Evolutionary conservation across 2,888 invertebrate species (phyloP).

Genomic region (Diogma glabrata): DNA sequence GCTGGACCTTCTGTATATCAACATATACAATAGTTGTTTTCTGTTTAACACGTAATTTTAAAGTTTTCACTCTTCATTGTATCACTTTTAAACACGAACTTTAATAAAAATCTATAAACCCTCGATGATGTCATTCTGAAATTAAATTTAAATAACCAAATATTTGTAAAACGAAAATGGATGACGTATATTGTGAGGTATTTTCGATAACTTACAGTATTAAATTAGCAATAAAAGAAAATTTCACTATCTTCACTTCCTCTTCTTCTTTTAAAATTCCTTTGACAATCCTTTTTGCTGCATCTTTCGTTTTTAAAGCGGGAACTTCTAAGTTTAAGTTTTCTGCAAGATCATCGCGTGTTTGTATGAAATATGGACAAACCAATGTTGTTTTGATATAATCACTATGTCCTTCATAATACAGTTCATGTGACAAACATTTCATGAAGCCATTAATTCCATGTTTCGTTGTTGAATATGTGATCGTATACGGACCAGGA

Average conservation of each 20-base stretch:
- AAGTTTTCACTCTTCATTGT: too few species aligned
- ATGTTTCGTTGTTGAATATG: slow-evolving; percentile 12
- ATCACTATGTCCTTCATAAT: neutral
- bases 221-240: too few species aligned
- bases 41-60: too few species aligned
- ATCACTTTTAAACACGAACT: too few species aligned
- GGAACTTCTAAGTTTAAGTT: slow-evolving; percentile 5
- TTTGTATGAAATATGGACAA: slow-evolving; percentile 13
- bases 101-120: too few species aligned
- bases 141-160: too few species aligned
- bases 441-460: slow-evolving; percentile 11
- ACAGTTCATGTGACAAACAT: slow-evolving; percentile 8
- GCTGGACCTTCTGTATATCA: too few species aligned
- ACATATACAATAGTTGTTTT: too few species aligned
- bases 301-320: neutral
- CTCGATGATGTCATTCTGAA: too few species aligned
- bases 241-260: neutral
- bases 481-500: neutral
- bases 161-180: too few species aligned
- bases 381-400: slow-evolving; percentile 14
- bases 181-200: too few species aligned
- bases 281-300: neutral
- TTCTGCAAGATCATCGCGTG: slow-evolving; percentile 5
- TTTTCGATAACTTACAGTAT: too few species aligned
- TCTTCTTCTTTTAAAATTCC: slow-evolving; percentile 8